Evolutionary conservation across 2,888 invertebrate genomes (phyloP).

Genomic region (Teleiodes luculella): DNA sequence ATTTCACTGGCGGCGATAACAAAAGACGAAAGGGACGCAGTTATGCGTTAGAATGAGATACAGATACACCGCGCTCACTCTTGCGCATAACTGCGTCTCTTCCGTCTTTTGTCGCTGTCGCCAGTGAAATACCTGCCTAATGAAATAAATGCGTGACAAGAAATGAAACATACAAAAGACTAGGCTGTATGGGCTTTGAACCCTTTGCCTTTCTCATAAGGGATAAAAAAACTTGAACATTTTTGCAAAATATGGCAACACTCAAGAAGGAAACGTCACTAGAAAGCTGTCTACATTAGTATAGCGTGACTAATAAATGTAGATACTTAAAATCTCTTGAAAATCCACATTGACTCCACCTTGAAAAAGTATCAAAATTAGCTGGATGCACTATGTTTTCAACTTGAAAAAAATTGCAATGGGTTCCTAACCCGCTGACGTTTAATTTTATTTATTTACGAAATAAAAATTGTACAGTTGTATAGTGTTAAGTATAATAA

Average conservation of each 20-base stretch:
- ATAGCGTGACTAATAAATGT: conserved; percentile 40
- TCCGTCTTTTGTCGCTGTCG: too few relatives aligned
- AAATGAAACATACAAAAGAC: too few relatives aligned
- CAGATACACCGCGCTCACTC: too few relatives aligned
- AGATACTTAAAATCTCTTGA: conserved; percentile 46
- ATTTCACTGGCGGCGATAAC: too few relatives aligned
- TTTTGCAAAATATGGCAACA: conserved; percentile 34
- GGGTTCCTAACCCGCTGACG: conserved; percentile 78
- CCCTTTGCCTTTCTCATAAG: too few relatives aligned
- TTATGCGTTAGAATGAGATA: too few relatives aligned
- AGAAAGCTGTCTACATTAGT: conserved; percentile 65
- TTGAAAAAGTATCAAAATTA: conserved; percentile 46
- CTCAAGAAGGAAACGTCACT: conserved; percentile 48
- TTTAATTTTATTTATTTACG: conserved; percentile 75
- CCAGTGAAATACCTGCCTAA: too few relatives aligned
- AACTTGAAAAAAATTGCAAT: conserved; percentile 70
- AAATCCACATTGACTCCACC: conserved; percentile 34
- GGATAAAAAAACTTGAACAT: conserved; percentile 12
- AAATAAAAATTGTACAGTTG: conserved; percentile 72
- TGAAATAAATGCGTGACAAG: too few relatives aligned
- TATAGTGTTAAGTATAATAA: conserved; percentile 68
- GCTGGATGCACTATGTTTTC: conserved; percentile 63
- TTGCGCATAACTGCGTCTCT: too few relatives aligned
- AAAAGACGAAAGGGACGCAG: too few relatives aligned
- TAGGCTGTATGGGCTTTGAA: too few relatives aligned